Evolutionary conservation across 2,113 vertebrate genomes (phyloP).

Genomic region (Anser brachyrhynchus): DNA sequence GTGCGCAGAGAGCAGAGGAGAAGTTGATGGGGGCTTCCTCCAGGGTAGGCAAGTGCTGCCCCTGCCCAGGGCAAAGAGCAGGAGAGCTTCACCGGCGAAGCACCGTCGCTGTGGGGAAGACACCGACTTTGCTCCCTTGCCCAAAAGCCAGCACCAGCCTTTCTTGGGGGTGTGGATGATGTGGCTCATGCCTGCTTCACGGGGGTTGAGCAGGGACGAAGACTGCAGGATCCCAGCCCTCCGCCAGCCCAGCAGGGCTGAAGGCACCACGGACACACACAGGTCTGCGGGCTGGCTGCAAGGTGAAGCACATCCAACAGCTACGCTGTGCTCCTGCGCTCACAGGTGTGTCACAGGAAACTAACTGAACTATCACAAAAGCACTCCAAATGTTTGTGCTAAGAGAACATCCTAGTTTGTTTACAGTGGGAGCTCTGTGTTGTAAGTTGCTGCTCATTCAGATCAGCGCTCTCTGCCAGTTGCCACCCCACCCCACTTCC

Average conservation of each 20-base stretch:
- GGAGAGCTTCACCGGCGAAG: neutral
- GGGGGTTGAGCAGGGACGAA: neutral
- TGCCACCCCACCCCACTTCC: neutral
- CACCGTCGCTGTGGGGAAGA: neutral
- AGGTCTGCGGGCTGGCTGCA: neutral
- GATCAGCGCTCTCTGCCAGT: constrained; percentile 13
- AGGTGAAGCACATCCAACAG: neutral
- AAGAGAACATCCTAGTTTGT: constrained; percentile 22
- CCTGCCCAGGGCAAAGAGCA: neutral
- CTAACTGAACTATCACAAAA: neutral
- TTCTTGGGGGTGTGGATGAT: neutral
- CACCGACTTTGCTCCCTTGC: fast-evolving
- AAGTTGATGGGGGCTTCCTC: neutral
- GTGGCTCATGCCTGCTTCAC: fast-evolving
- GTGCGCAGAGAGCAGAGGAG: neutral
- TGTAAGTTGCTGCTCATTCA: neutral
- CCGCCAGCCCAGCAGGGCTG: neutral
- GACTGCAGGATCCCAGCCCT: fast-evolving
- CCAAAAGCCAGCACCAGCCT: neutral
- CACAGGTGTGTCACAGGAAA: neutral
- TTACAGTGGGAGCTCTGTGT: neutral
- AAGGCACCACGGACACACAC: neutral
- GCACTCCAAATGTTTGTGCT: neutral
- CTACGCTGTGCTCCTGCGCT: fast-evolving
- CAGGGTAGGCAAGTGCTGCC: neutral